phyloP scores from a whole-genome alignment of 1,140 invertebrate genomes.

The Hydropsyche tenuis region DNA sequence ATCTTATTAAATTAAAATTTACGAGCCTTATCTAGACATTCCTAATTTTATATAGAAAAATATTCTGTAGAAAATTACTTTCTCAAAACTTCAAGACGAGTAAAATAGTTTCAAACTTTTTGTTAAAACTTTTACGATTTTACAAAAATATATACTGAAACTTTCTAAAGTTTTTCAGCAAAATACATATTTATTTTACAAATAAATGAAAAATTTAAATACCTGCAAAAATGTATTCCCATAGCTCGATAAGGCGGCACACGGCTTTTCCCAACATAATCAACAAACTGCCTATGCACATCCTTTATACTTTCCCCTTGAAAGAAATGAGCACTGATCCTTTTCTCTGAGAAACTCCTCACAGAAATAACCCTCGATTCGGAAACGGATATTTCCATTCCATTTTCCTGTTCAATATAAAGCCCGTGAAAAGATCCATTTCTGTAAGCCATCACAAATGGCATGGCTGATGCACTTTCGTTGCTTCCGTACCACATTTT shows the following conservation, averaged over 20 bases:
- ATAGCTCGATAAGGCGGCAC: conserved; percentile 51
- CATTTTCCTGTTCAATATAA: conserved; percentile 51
- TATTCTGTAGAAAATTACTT: too few species aligned
- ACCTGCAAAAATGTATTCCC: conserved; percentile 56
- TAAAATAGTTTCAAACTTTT: too few species aligned
- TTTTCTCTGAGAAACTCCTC: conserved; percentile 49
- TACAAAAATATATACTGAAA: too few species aligned
- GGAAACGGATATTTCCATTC: conserved; percentile 53
- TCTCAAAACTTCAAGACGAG: too few species aligned
- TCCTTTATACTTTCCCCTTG: conserved; percentile 52
- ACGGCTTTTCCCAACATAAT: not conserved
- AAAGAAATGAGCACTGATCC: conserved; percentile 51
- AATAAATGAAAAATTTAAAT: conserved; percentile 14
- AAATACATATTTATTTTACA: too few species aligned
- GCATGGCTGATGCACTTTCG: conserved; percentile 50
- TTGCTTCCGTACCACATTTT: conserved; percentile 54
- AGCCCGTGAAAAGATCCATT: conserved; percentile 53
- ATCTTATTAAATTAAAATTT: too few species aligned
- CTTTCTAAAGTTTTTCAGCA: too few species aligned
- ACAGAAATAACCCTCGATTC: conserved; percentile 52
- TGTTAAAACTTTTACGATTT: too few species aligned
- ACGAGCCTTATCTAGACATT: too few species aligned
- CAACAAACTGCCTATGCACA: conserved; percentile 47
- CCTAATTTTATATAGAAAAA: too few species aligned
- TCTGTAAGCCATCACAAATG: conserved; percentile 53